Evolutionary conservation across 2,888 invertebrate species (phyloP), one percentile per base, ranked within the genome.

Genomic region (Stenolophus ochropezus): DNA sequence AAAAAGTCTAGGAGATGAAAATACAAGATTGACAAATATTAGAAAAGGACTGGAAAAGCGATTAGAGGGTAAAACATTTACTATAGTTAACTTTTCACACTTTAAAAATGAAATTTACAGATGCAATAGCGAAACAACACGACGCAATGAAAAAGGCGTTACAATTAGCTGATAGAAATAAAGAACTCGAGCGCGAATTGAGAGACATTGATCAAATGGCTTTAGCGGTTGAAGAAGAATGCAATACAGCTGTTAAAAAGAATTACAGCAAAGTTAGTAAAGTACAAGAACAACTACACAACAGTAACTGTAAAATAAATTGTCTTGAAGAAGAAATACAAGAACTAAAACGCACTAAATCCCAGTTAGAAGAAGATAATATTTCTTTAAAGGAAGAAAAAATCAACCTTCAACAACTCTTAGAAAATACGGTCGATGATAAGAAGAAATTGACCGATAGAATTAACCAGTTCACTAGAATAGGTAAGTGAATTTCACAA

Each of bases 101-200:
- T n/a, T n/a, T n/a, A n/a, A n/a, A n/a, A n/a, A n/a, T n/a, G n/a
- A n/a, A 42, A 42, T 42, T 56, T 58, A 77, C 84, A 89, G 93
- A 91, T 84, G 90, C 93, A 18, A 87, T 94, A 82, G 90, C 91
- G 77, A 94, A 94, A 85, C 94, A 94, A 86, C 96, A 96, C 88
- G 95, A 96, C 87, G 96, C 96, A 2, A 96, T 96, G 95, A 90
- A 94, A 58, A 90, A 94, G 84, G 95, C 96, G 3, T 89, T 96
- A 56, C 91, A 91, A 85, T 90, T 95, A 76, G 94, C 95, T n/a
- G 94, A 94, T 84, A 91, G 93, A 85, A 96, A 95, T 86, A 93
- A 93, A 86, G 90, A 90, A 81, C 87, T 96, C 74, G 93, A 95
- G 88, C 92, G 93, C 82, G 94, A 95, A 87, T 86, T 96, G 83